Evolutionary conservation across 2,113 vertebrate species (phyloP).

Genomic region (Columba janthina): DNA sequence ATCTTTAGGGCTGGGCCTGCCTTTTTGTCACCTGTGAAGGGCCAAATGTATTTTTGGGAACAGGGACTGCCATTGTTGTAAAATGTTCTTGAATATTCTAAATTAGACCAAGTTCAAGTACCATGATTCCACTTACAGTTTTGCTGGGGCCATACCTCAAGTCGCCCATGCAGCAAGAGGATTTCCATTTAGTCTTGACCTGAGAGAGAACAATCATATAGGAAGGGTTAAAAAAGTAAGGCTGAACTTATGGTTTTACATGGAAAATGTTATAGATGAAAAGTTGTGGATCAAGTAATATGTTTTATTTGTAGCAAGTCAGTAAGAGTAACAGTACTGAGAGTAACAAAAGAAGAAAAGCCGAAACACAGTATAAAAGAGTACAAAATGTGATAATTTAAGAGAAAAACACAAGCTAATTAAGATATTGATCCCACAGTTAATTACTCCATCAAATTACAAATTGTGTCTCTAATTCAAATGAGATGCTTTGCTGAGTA

Average conservation of each 20-base stretch:
- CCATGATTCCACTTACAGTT: not conserved
- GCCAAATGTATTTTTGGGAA: not conserved
- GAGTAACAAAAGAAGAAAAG: not conserved
- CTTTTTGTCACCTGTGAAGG: not conserved
- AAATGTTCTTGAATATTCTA: not conserved
- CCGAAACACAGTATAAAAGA: not conserved
- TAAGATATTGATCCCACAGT: not conserved
- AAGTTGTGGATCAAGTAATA: not conserved
- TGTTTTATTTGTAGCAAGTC: not conserved
- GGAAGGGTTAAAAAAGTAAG: not conserved
- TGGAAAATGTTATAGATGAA: not conserved
- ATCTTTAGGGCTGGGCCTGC: not conserved
- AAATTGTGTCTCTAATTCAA: not conserved
- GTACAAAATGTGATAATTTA: not conserved
- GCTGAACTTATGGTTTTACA: not conserved
- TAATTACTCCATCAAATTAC: constrained; percentile 2
- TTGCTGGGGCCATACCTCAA: not conserved
- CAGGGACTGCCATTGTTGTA: not conserved
- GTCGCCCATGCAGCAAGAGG: not conserved
- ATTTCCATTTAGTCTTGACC: not conserved
- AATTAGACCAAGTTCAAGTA: not conserved
- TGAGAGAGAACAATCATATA: not conserved
- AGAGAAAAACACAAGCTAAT: not conserved
- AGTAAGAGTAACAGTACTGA: not conserved
- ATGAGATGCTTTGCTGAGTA: not conserved